A percentile compares a stretch with the other conserved stretches of the same genome.
Evolutionary conservation across 2,113 vertebrate genomes (phyloP).

Genomic region (Rhinogobius similis): DNA sequence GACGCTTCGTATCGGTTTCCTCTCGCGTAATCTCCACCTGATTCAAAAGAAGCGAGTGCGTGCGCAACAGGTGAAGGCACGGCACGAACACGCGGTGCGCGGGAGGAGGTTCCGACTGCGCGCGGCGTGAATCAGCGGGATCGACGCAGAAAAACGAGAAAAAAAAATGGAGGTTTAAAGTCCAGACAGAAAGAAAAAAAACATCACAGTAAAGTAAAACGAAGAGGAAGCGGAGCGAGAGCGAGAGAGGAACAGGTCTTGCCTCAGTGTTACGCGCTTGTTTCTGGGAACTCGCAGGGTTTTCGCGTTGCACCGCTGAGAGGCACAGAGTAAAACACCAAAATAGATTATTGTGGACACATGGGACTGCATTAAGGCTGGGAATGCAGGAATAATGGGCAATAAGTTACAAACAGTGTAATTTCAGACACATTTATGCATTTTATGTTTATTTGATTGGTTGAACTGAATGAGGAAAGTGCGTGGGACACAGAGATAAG

Average conservation of each 20-base stretch:
- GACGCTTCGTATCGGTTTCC: background rate
- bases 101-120: constrained; percentile 15
- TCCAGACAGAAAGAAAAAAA: background rate
- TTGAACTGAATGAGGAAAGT: too few relatives aligned
- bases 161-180: background rate
- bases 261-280: constrained; percentile 33
- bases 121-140: background rate
- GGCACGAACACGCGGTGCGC: background rate
- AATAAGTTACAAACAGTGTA: too few relatives aligned
- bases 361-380: background rate
- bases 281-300: constrained; percentile 51
- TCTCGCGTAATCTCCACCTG: background rate
- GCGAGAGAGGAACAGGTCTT: background rate
- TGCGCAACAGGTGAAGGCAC: constrained; percentile 62
- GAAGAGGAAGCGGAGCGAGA: constrained; percentile 8
- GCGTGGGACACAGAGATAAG: too few relatives aligned
- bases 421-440: too few relatives aligned
- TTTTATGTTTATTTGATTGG: too few relatives aligned
- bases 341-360: constrained; percentile 26
- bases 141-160: background rate
- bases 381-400: background rate
- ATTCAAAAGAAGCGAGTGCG: constrained; percentile 4
- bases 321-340: constrained; percentile 2
- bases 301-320: constrained; percentile 23
- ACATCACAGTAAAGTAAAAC: background rate